Evolutionary conservation across 1,140 invertebrate species (phyloP), one percentile per base, ranked within the genome.

Genomic region (Copidosoma floridanum): DNA sequence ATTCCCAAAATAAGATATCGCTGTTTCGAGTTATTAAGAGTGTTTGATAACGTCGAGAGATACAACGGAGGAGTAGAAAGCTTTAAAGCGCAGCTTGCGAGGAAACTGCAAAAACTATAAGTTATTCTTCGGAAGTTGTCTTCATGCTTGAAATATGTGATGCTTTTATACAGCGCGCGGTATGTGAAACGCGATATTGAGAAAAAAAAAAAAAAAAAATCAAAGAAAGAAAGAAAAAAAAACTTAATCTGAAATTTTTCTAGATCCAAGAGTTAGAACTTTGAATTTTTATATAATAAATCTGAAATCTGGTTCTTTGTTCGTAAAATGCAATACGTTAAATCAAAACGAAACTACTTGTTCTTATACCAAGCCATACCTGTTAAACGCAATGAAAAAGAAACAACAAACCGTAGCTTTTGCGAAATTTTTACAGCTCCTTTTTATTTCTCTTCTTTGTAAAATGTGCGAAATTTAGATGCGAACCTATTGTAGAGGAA

Each of bases 101-200:
- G 35, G 35, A 61, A 43, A 47, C 47, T 63, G 37, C 40, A 55
- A 57, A 44, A n/a, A n/a, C n/a, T n/a, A n/a, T 56, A 18, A 37
- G 12, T 61, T 50, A 40, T 56, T 51, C 20, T 61, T 50, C 37
- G n/a, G 43, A 55, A 53, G 26, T 50, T 21, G 23, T 56, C 6
- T 53, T 27, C 44, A 59, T 14, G 27, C 48, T 44, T 59, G 38
- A 46, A 55, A 59, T 59, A 52, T 24, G 48, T 52, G 48, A 59
- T 61, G 59, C 52, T 61, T 61, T 56, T 61, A 56, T 61, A 61
- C 37, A 24, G 27, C 12, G 16, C 35, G 23, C n/a, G n/a, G n/a
- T n/a, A n/a, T n/a, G n/a, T n/a, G n/a, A n/a, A n/a, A n/a, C n/a
- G n/a, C n/a, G n/a, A n/a, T n/a, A n/a, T n/a, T n/a, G n/a, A n/a